These are phyloP conservation scores for Leptogaster cylindrica DNA, from an alignment of 2,888 invertebrate species.

Conservation along the genomic window DNA sequence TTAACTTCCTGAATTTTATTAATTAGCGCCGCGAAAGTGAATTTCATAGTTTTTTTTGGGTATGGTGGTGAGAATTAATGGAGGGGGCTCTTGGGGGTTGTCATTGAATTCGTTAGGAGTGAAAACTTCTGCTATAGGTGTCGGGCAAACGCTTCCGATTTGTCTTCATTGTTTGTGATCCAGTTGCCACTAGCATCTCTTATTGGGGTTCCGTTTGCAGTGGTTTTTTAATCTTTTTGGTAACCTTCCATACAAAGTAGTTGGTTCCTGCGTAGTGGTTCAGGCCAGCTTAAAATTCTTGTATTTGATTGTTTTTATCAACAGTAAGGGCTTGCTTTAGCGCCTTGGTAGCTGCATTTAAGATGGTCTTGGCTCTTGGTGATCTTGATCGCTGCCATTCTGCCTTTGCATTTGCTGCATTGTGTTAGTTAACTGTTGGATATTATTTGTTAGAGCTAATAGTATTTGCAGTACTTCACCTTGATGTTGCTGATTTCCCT, in stretches of 20 bases:
- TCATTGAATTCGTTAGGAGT: too few relatives aligned
- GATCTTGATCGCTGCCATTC: not conserved
- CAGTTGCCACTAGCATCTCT: not conserved
- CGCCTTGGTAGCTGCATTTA: not conserved
- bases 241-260: constrained; percentile 16
- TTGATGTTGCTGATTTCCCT: not conserved
- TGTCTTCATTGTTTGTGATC: not conserved
- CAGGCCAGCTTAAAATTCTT: not conserved
- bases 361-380: not conserved
- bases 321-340: not conserved
- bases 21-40: not conserved
- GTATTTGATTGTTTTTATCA: not conserved
- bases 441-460: not conserved
- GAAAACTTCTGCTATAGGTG: constrained; percentile 8
- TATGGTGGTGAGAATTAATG: not conserved
- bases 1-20: not conserved
- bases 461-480: not conserved
- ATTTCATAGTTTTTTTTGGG: not conserved
- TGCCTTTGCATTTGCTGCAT: constrained; percentile 1
- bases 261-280: not conserved
- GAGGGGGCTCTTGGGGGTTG: too few relatives aligned
- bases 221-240: constrained; percentile 14
- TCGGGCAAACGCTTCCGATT: constrained; percentile 2
- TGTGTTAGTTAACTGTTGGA: not conserved
- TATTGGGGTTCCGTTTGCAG: not conserved